Conservation (phyloP, 2,113 vertebrate genomes). For the Mesembrinibis cayennensis region DNA sequence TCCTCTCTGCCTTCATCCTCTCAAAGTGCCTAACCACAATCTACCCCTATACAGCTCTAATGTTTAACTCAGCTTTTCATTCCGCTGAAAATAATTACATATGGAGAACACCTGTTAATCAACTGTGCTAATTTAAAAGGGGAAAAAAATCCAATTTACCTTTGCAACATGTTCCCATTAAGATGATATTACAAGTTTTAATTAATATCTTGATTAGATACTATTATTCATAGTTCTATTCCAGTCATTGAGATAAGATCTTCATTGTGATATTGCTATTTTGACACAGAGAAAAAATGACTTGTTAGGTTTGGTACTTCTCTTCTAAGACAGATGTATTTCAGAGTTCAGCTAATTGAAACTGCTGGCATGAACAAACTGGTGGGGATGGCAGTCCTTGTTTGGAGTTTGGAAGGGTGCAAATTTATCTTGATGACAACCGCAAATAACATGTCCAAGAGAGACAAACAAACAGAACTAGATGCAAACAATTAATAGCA, state of each 20-base stretch:
- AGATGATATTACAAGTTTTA: conserved; percentile 57
- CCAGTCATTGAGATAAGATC: not conserved
- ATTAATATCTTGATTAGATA: conserved; percentile 60
- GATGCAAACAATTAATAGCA: conserved; percentile 7
- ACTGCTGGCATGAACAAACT: not conserved
- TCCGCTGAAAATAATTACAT: conserved; percentile 49
- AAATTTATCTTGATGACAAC: conserved; percentile 27
- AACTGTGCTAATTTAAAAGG: conserved; percentile 57
- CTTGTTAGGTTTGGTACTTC: not conserved
- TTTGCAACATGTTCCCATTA: conserved; percentile 11
- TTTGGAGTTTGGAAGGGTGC: conserved; percentile 7
- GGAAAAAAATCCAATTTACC: conserved; percentile 19
- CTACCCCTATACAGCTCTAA: not conserved
- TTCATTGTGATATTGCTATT: conserved; percentile 2
- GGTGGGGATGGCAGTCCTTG: not conserved
- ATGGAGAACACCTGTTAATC: conserved; percentile 50
- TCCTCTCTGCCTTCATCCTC: not conserved
- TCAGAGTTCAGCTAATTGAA: conserved; percentile 23
- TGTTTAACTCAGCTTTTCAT: conserved; percentile 9
- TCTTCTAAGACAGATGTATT: not conserved
- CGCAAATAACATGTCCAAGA: conserved; percentile 14
- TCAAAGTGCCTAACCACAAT: not conserved
- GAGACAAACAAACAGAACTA: conserved; percentile 27
- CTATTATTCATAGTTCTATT: conserved; percentile 20
- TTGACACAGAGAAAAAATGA: not conserved